Conservation (phyloP, 1,140 invertebrate genomes). For the Harpegnathos saltator region DNA sequence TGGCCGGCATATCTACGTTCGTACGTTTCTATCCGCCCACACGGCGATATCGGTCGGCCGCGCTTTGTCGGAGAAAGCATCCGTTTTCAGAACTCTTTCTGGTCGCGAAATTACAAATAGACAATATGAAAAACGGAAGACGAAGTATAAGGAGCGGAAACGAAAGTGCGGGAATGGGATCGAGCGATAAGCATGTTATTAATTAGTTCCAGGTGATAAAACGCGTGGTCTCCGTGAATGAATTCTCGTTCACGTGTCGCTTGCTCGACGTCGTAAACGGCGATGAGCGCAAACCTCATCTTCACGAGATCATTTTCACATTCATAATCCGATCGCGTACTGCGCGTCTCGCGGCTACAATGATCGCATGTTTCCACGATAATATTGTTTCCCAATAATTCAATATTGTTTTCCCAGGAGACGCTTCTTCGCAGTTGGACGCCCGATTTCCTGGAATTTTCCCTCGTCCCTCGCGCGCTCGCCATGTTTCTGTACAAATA, state of each 20-base stretch:
- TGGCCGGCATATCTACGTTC: not conserved
- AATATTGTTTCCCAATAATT: not conserved
- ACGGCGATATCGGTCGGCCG: not conserved
- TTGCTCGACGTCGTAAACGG: not conserved
- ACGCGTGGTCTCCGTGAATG: not conserved
- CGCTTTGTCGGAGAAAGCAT: conserved; percentile 1
- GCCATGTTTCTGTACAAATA: conserved; percentile 1
- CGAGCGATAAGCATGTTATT: not conserved
- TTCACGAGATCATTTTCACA: not conserved
- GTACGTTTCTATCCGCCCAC: conserved; percentile 9
- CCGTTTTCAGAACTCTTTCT: not conserved
- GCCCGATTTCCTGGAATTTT: not conserved
- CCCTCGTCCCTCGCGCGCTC: not conserved
- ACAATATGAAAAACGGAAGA: not conserved
- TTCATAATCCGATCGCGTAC: not conserved
- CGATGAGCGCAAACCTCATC: not conserved
- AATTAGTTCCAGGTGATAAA: not conserved
- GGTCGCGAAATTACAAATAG: conserved; percentile 31
- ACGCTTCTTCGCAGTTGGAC: not conserved
- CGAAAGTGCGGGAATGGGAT: too few species aligned
- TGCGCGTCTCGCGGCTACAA: not conserved
- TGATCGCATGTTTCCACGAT: not conserved
- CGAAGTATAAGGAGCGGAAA: too few species aligned
- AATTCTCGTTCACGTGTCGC: conserved; percentile 14
- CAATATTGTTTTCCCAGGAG: not conserved